These are phyloP conservation scores for Leucophora obtusa DNA, from an alignment of 2,888 invertebrate genomes.

Conservation along the genomic window DNA sequence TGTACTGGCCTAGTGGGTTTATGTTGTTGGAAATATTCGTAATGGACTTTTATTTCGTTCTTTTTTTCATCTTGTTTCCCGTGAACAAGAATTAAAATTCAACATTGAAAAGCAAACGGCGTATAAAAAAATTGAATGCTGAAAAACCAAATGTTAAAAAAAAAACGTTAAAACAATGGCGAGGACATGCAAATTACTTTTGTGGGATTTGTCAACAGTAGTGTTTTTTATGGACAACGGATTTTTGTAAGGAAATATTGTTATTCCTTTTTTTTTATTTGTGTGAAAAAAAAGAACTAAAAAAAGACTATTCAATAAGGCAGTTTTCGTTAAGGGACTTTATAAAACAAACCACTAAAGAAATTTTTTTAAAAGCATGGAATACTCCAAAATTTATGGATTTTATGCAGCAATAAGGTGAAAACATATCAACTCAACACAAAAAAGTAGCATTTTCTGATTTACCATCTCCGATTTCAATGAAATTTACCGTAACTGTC, in stretches of 20 bases:
- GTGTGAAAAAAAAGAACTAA: slow-evolving; percentile 6
- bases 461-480: too few species aligned
- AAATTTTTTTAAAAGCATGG: background rate
- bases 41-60: slow-evolving; percentile 40
- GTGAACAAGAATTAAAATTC: slow-evolving; percentile 61
- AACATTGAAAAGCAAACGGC: slow-evolving; percentile 48
- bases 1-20: slow-evolving; percentile 50
- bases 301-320: slow-evolving; percentile 28
- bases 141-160: slow-evolving; percentile 16
- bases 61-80: slow-evolving; percentile 21
- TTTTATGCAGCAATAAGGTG: too few species aligned
- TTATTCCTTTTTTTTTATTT: background rate
- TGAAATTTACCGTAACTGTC: too few species aligned
- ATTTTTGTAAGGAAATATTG: slow-evolving; percentile 17
- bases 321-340: slow-evolving; percentile 24
- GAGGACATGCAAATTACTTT: slow-evolving; percentile 66
- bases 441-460: too few species aligned
- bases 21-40: slow-evolving; percentile 29
- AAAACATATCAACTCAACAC: too few species aligned
- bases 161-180: slow-evolving; percentile 57
- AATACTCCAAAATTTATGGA: background rate
- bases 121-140: slow-evolving; percentile 3
- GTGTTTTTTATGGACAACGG: slow-evolving; percentile 22
- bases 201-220: slow-evolving; percentile 65
- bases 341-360: background rate